These are phyloP conservation scores for Albula goreensis DNA, from an alignment of 2,113 vertebrate species.

Conservation along the genomic window DNA sequence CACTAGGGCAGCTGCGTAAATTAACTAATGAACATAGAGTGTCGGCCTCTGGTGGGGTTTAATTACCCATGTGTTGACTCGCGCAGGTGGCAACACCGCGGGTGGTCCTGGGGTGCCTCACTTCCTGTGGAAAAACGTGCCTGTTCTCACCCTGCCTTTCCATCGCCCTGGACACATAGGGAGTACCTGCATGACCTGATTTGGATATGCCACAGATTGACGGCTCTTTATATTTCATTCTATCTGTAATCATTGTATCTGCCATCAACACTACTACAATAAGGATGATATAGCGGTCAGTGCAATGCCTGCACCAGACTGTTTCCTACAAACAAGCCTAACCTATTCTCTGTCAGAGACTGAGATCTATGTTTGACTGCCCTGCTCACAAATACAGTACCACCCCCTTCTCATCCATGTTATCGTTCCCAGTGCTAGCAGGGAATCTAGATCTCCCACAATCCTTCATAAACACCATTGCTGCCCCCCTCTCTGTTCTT, in stretches of 20 bases:
- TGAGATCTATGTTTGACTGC: not conserved
- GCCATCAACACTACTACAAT: not conserved
- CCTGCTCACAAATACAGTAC: not conserved
- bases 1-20: not conserved
- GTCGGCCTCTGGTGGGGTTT: not conserved
- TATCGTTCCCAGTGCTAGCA: not conserved
- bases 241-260: not conserved
- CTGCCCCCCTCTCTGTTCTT: not conserved
- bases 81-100: constrained; percentile 6
- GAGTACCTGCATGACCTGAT: no score
- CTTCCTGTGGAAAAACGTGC: not conserved
- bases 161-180: not conserved
- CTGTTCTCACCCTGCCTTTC: not conserved
- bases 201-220: not conserved
- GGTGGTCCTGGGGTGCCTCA: not conserved
- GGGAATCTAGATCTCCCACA: not conserved
- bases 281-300: not conserved
- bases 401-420: not conserved
- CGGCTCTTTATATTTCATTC: not conserved
- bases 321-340: not conserved
- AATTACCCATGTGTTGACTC: constrained; percentile 1
- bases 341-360: not conserved
- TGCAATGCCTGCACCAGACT: not conserved
- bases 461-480: not conserved
- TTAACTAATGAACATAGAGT: not conserved